Base-by-base conservation (phyloP, 1,140 invertebrate genomes). In the Epicauta chinensis region DNA sequence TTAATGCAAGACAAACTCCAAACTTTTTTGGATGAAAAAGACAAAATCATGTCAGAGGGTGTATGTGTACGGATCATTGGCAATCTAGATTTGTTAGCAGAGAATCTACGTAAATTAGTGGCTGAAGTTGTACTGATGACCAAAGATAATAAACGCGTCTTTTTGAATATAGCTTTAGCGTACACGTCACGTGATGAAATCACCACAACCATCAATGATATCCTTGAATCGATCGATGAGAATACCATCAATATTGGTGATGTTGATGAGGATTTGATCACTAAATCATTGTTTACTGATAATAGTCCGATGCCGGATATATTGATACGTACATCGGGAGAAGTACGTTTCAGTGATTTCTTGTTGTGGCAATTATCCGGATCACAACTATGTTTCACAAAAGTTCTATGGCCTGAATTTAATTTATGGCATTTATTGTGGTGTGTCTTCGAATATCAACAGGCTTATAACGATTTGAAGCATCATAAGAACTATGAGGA, bases 291-390 rank as follows among this genome's bases (percentile, higher is more conserved):
- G 34, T 93, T 92, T 66, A 89, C 88, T 1, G 72, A 80, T 47
- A 73, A 83, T 30, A 86, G 86, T n/a, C 73, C 77, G 11, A 76
- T 84, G 56, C 87, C 93, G 16, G 95, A 99, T 72, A 71, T 99
- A 46, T 71, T 99, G 4, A 85, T 99, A 30, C 78, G 97, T 61
- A 99, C 96, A n/a, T 98, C 96, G 1, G 96, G 96, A 14, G 97
- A 99, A 79, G 82, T 88, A 2, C 75, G 97, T 58, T 75, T 99
- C 1, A 97, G 93, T 66, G 97, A 99, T 74, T 99, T 98, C 70
- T 77, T 99, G 53, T 73, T 98, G 47, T 98, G 93, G 93, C 96
- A 99, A 83, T 75, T 80, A 36, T 78, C 79, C 31, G 3, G 10
- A 4, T 81, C 83, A 16, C 82, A 84, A 36, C 65, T 93, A 13